Evolutionary conservation across 30 jellyfish, hydroid and myxozoan species (phyloP).

Genomic region (Cassiopea xamachana): DNA sequence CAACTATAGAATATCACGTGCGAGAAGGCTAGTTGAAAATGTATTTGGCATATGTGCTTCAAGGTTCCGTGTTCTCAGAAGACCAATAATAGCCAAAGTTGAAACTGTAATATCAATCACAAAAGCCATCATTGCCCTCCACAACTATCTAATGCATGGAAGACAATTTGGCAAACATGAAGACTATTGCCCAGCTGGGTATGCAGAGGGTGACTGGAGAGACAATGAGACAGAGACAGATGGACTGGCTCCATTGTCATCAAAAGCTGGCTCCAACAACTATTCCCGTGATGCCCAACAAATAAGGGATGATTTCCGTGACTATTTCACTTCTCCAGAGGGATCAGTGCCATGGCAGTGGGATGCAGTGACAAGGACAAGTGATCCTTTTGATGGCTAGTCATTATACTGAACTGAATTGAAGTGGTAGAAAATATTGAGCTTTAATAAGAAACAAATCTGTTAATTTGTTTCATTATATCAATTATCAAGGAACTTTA

Average conservation of each 20-base stretch:
- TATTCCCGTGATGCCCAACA: constrained; percentile 69
- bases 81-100: constrained; percentile 60
- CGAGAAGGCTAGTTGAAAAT: constrained; percentile 59
- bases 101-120: constrained; percentile 50
- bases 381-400: background rate
- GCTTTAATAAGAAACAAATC: background rate
- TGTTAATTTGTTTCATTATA: background rate
- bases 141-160: constrained; percentile 16
- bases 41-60: constrained; percentile 61
- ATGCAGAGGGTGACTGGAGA: constrained; percentile 8
- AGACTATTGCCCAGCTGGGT: background rate
- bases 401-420: background rate
- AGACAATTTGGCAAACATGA: background rate
- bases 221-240: background rate
- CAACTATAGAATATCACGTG: constrained; percentile 50
- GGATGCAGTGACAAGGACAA: background rate
- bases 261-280: constrained; percentile 60
- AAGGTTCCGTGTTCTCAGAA: constrained; percentile 60
- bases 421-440: background rate
- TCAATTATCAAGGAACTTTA: background rate
- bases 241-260: background rate
- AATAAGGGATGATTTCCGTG: constrained; percentile 76
- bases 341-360: constrained; percentile 82
- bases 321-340: constrained; percentile 64
- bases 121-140: constrained; percentile 68